Evolutionary conservation across 2,113 vertebrate genomes (phyloP).

Genomic region (Pristiophorus japonicus): DNA sequence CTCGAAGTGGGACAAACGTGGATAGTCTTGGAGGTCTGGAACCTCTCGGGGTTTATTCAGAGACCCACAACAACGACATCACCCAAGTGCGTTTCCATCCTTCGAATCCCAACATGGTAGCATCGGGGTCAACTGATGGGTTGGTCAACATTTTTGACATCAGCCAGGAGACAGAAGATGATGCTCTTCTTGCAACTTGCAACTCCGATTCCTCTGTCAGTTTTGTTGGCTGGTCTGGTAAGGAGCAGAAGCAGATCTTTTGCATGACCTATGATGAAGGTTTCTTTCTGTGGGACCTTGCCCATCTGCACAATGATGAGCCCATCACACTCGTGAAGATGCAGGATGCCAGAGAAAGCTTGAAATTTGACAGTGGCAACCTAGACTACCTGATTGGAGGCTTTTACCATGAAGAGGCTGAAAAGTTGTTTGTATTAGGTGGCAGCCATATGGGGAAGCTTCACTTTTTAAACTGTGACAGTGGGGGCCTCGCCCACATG

Average conservation of each 20-base stretch:
- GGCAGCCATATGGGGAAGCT: constrained; percentile 65
- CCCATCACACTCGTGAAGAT: constrained; percentile 63
- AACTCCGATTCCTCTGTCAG: constrained; percentile 78
- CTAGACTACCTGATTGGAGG: constrained; percentile 81
- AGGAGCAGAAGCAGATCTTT: constrained; percentile 59
- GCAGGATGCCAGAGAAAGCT: constrained; percentile 59
- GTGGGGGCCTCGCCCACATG: constrained; percentile 55
- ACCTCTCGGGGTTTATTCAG: constrained; percentile 80
- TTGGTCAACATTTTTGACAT: constrained; percentile 90
- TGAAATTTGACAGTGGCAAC: constrained; percentile 33
- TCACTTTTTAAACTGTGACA: constrained; percentile 66
- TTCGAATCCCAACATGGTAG: constrained; percentile 59
- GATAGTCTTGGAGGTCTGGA: constrained; percentile 43
- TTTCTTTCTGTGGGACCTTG: constrained; percentile 82
- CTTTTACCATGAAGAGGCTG: constrained; percentile 64
- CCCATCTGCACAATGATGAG: constrained; percentile 68
- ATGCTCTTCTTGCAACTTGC: constrained; percentile 76
- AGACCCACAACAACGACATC: constrained; percentile 89
- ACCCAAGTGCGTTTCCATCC: constrained; percentile 86
- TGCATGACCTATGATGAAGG: constrained; percentile 81
- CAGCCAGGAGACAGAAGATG: constrained; percentile 70
- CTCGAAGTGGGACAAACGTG: constrained; percentile 53
- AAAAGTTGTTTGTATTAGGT: constrained; percentile 68
- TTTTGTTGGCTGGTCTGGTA: constrained; percentile 72
- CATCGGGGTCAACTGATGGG: constrained; percentile 79